Conservation (phyloP, 2,797 vertebrate species). For the Gadopsis bispinosus region DNA sequence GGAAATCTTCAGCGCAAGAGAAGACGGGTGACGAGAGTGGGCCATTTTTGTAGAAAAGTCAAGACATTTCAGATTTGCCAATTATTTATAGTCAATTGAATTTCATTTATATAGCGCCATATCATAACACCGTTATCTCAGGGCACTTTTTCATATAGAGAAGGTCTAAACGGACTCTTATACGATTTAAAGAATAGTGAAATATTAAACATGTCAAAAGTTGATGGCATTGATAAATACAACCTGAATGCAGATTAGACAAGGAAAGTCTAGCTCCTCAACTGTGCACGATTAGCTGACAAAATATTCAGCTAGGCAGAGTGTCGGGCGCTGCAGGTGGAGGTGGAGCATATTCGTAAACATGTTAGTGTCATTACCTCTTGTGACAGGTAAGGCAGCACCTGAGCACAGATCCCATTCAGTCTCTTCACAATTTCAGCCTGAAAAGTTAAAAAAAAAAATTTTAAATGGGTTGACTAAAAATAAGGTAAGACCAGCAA, state of each 20-base stretch:
- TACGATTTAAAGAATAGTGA: neutral
- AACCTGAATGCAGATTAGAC: neutral
- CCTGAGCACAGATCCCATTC: slow-evolving; percentile 98
- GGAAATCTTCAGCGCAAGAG: neutral
- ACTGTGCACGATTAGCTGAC: neutral
- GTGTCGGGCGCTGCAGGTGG: neutral
- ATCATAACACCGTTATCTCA: no score
- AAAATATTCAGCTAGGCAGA: neutral
- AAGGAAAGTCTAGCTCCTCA: neutral
- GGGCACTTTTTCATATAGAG: no score
- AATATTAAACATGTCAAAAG: neutral
- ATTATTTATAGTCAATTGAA: neutral
- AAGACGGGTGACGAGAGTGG: neutral
- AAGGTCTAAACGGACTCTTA: no score
- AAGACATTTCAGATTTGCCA: neutral
- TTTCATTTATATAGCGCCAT: no score
- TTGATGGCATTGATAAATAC: neutral
- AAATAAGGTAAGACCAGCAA: neutral
- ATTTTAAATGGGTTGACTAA: neutral
- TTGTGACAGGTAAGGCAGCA: slow-evolving; percentile 98
- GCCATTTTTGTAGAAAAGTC: neutral
- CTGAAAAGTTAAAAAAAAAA: slow-evolving; percentile 72
- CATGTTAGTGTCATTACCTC: slow-evolving; percentile 85
- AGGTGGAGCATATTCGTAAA: neutral
- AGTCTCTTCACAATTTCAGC: slow-evolving; percentile 99